A percentile compares a stretch with the other conserved stretches of the same genome.
Evolutionary conservation across 2,888 invertebrate genomes (phyloP).

Genomic region (Polietes domitor): DNA sequence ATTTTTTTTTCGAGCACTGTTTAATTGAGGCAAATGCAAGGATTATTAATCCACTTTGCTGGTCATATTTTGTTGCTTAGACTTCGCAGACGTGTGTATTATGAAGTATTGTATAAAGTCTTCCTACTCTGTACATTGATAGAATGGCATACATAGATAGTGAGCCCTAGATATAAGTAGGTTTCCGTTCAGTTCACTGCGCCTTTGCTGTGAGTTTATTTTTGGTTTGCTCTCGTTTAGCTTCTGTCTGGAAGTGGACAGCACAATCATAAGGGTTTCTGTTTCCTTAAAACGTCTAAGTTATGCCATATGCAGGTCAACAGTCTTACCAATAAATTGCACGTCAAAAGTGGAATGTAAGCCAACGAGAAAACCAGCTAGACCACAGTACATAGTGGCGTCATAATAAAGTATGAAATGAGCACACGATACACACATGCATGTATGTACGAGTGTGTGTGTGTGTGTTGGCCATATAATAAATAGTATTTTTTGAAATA

Average conservation of each 20-base stretch:
- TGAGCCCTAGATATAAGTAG: too few relatives aligned
- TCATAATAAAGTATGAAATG: slow-evolving; percentile 2
- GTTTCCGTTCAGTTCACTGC: too few relatives aligned
- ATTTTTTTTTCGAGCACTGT: too few relatives aligned
- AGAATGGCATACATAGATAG: too few relatives aligned
- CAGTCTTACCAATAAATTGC: slow-evolving; percentile 23
- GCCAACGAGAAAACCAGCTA: background rate
- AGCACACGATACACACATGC: background rate
- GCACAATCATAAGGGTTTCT: background rate
- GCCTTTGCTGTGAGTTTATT: background rate
- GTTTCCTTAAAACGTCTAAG: background rate
- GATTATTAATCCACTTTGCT: too few relatives aligned
- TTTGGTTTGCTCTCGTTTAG: slow-evolving; percentile 3
- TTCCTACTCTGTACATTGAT: too few relatives aligned
- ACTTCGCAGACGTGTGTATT: too few relatives aligned
- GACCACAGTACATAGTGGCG: background rate
- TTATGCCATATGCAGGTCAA: slow-evolving; percentile 3
- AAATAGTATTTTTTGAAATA: background rate
- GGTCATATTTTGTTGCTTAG: too few relatives aligned
- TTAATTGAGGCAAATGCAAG: too few relatives aligned
- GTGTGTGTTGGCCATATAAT: background rate
- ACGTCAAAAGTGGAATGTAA: background rate
- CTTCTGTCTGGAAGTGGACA: background rate
- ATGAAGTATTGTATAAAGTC: too few relatives aligned
- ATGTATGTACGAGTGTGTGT: background rate